A percentile compares a stretch with the other conserved stretches of the same genome.
Conservation (phyloP, 2,888 invertebrate species). For the Branchellion lobata region DNA sequence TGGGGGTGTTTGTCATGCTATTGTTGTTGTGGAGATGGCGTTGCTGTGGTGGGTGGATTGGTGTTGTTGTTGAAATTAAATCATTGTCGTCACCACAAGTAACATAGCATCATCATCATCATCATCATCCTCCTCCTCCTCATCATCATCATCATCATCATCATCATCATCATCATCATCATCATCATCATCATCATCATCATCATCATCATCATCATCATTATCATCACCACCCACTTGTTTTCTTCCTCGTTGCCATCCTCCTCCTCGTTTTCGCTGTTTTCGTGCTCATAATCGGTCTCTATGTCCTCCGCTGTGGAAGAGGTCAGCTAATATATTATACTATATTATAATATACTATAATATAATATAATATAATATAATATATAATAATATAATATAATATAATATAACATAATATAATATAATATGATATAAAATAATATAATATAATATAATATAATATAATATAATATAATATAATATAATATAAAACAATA, state of each 20-base stretch:
- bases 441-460: not conserved
- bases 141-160: conserved; percentile 34
- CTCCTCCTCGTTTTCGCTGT: conserved; percentile 95
- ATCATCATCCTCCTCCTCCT: conserved; percentile 31
- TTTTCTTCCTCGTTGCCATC: conserved; percentile 83
- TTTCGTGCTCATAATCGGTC: conserved; percentile 72
- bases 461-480: not conserved
- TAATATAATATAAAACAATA: not conserved
- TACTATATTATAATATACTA: too few relatives aligned
- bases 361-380: too few relatives aligned
- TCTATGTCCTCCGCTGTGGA: conserved; percentile 60
- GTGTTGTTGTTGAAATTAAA: too few relatives aligned
- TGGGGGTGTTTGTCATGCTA: too few relatives aligned
- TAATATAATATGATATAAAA: not conserved
- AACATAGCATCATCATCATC: conserved; percentile 40
- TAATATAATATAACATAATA: not conserved
- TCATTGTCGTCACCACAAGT: too few relatives aligned
- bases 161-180: conserved; percentile 36
- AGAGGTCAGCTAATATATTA: not conserved
- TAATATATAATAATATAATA: too few relatives aligned
- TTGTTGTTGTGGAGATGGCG: too few relatives aligned
- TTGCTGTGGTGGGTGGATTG: too few relatives aligned
- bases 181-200: conserved; percentile 31
- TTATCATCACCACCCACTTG: not conserved
- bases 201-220: not conserved